phyloP scores from a whole-genome alignment of 1,140 invertebrate species.

The Ceratosolen solmsi region DNA sequence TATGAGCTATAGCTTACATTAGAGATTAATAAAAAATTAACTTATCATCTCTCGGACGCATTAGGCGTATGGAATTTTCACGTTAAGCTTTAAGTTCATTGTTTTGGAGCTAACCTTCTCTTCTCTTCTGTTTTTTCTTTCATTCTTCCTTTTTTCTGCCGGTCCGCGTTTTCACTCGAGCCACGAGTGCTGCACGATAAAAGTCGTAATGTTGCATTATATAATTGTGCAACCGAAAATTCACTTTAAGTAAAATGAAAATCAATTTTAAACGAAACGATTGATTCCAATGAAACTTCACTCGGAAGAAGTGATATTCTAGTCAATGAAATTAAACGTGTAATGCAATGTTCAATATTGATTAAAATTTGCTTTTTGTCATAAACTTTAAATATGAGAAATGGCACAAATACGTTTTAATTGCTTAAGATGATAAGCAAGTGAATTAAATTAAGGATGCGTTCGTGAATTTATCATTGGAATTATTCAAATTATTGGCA shows the following conservation, averaged over 20 bases:
- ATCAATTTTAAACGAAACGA: conserved; percentile 9
- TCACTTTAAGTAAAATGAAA: neutral
- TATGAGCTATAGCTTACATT: neutral
- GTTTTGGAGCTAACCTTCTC: neutral
- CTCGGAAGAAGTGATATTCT: conserved; percentile 15
- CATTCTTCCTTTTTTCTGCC: neutral
- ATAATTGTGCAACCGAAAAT: neutral
- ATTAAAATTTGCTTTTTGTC: conserved; percentile 11
- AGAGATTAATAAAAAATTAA: neutral
- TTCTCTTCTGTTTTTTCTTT: no score
- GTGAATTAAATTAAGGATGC: neutral
- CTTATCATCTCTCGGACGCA: neutral
- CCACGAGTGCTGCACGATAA: no score
- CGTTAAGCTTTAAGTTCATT: neutral
- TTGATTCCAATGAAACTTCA: conserved; percentile 14
- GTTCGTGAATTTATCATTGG: neutral
- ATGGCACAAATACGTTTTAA: neutral
- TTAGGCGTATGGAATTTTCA: neutral
- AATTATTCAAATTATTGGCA: neutral
- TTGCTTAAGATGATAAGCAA: neutral
- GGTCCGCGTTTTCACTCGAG: neutral
- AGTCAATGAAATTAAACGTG: conserved; percentile 9
- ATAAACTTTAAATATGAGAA: conserved; percentile 2
- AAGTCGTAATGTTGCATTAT: neutral
- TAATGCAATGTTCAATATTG: conserved; percentile 20